Percentiles rank a stretch among this genome's conserved stretches.
Conservation (phyloP, 1,140 invertebrate species). For the Sesamia nonagrioides region DNA sequence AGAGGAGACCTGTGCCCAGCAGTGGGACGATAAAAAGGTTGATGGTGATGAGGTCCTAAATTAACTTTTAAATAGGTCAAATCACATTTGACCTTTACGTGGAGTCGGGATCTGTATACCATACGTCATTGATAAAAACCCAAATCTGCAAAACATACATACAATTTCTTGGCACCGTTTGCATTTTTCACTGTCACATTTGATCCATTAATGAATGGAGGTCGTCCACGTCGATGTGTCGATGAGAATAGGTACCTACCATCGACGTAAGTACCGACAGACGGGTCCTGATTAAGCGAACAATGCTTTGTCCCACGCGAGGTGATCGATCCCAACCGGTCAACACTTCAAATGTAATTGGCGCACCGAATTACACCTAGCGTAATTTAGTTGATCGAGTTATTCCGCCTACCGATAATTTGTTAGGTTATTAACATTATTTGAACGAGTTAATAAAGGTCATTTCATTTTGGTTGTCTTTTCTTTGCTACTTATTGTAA, state of each 20-base stretch:
- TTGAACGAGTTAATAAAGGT: constrained; percentile 23
- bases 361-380: constrained; percentile 37
- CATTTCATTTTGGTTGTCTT: neutral
- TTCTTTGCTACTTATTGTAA: neutral
- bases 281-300: constrained; percentile 46
- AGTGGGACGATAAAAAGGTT: too few relatives aligned
- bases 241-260: constrained; percentile 28
- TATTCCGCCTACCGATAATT: constrained; percentile 5
- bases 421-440: constrained; percentile 2
- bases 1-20: too few relatives aligned
- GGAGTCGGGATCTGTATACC: neutral
- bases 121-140: neutral
- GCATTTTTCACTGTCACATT: neutral
- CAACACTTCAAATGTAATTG: constrained; percentile 55
- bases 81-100: neutral
- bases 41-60: neutral
- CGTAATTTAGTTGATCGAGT: constrained; percentile 22
- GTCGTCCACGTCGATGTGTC: neutral
- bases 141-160: too few relatives aligned
- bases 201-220: neutral
- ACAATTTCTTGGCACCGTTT: neutral
- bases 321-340: constrained; percentile 46
- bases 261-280: constrained; percentile 36
- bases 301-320: constrained; percentile 48
- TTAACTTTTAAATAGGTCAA: neutral